phyloP scores from a whole-genome alignment of 2,888 invertebrate species.

The Lasioglossum leucozonium region DNA sequence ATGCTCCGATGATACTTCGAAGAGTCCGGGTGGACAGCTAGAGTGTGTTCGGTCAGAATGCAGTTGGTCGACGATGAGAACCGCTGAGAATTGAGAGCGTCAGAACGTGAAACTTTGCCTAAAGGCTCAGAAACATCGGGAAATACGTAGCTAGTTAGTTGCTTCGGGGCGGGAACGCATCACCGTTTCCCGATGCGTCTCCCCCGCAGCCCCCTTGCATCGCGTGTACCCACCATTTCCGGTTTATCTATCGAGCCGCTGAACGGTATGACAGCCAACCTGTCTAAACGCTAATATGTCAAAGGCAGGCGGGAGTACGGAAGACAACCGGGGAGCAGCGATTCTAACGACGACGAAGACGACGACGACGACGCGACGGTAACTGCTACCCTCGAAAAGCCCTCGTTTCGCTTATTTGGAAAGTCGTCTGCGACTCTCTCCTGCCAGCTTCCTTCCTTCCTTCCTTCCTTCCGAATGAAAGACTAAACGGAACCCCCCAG shows the following conservation, averaged over 20 bases:
- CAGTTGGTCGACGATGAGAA: constrained; percentile 45
- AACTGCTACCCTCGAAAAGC: constrained; percentile 35
- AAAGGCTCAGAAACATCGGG: constrained; percentile 75
- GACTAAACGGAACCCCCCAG: constrained; percentile 19
- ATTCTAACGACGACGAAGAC: constrained; percentile 37
- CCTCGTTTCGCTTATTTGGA: constrained; percentile 53
- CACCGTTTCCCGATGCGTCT: constrained; percentile 62
- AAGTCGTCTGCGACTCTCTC: constrained; percentile 42
- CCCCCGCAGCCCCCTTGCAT: constrained; percentile 47
- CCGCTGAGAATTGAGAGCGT: constrained; percentile 61
- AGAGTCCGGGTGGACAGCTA: not conserved
- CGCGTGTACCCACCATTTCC: constrained; percentile 70
- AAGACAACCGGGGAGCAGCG: constrained; percentile 65
- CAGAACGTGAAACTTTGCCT: constrained; percentile 69
- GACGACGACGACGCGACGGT: not conserved
- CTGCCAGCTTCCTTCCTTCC: constrained; percentile 25
- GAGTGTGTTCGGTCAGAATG: not conserved
- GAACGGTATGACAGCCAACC: constrained; percentile 57
- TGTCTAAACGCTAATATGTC: constrained; percentile 69
- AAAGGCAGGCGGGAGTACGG: constrained; percentile 68
- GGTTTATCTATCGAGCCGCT: constrained; percentile 73
- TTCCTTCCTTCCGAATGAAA: constrained; percentile 37
- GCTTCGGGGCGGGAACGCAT: constrained; percentile 56
- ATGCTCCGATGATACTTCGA: not conserved
- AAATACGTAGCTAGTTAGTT: constrained; percentile 61